phyloP scores from a whole-genome alignment of 2,113 vertebrate species.

The Rana temporaria region DNA sequence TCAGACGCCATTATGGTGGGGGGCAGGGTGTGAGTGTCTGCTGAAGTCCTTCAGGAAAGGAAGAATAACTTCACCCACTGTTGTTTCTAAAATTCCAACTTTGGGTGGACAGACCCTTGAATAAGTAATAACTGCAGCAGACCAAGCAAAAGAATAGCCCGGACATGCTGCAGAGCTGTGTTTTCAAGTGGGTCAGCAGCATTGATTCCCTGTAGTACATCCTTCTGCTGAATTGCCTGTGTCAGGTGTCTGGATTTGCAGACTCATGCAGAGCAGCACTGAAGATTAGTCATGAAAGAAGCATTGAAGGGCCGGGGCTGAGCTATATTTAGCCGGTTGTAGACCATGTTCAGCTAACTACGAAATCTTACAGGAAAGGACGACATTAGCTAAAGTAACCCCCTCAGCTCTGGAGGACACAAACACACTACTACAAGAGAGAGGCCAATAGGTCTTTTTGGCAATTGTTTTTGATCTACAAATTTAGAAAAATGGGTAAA shows the following conservation, averaged over 20 bases:
- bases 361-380: background rate
- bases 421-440: too few species aligned
- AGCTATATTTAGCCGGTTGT: conserved; percentile 25
- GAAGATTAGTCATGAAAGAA: conserved; percentile 13
- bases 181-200: background rate
- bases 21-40: too few species aligned
- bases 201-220: background rate
- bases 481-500: too few species aligned
- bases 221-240: background rate
- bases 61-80: too few species aligned
- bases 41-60: too few species aligned
- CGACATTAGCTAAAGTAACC: background rate
- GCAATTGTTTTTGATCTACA: too few species aligned
- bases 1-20: too few species aligned
- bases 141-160: background rate
- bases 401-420: background rate
- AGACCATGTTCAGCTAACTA: background rate
- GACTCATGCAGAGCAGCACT: background rate
- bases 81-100: too few species aligned
- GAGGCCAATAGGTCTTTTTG: too few species aligned
- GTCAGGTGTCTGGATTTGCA: conserved; percentile 22
- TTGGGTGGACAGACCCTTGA: too few species aligned
- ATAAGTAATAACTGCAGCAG: too few species aligned
- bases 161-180: background rate
- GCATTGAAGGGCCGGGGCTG: background rate